Conservation (phyloP, 2,888 invertebrate species). For the Eutolmus rufibarbis region DNA sequence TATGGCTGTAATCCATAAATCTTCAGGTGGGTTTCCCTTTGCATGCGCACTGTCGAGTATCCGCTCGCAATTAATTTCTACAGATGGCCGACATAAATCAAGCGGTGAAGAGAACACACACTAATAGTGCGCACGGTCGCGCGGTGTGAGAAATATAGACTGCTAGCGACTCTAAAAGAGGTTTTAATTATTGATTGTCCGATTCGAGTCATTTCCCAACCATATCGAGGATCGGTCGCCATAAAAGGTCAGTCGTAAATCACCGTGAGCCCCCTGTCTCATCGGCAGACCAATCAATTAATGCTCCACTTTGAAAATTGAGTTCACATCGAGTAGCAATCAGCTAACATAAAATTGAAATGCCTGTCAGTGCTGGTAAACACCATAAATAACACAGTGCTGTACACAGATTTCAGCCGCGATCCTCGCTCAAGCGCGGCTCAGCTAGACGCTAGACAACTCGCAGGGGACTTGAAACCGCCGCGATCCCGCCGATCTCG, state of each 20-base stretch:
- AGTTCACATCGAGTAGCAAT: constrained; percentile 40
- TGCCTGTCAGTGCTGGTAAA: constrained; percentile 37
- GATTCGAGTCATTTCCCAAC: background rate
- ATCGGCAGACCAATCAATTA: constrained; percentile 39
- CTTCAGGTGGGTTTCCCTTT: background rate
- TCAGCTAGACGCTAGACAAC: background rate
- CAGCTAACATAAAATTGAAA: constrained; percentile 33
- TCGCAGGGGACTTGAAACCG: background rate
- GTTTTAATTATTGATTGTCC: constrained; percentile 33
- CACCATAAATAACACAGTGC: constrained; percentile 37
- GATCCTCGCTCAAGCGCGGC: background rate
- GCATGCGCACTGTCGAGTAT: background rate
- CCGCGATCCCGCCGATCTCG: background rate
- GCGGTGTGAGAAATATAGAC: constrained; percentile 32
- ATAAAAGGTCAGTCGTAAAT: constrained; percentile 36
- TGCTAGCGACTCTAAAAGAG: background rate
- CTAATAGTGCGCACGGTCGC: background rate
- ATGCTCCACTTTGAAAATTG: constrained; percentile 40
- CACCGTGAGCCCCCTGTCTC: constrained; percentile 21
- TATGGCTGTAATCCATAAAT: constrained; percentile 12
- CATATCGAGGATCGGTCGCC: constrained; percentile 7
- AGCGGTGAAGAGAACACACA: background rate
- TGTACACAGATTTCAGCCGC: constrained; percentile 19
- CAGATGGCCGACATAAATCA: constrained; percentile 15
- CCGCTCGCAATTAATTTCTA: background rate